Evolutionary conservation across 1,140 invertebrate genomes (phyloP), one percentile per base, ranked within the genome.

Genomic region (Drosophila guanche): DNA sequence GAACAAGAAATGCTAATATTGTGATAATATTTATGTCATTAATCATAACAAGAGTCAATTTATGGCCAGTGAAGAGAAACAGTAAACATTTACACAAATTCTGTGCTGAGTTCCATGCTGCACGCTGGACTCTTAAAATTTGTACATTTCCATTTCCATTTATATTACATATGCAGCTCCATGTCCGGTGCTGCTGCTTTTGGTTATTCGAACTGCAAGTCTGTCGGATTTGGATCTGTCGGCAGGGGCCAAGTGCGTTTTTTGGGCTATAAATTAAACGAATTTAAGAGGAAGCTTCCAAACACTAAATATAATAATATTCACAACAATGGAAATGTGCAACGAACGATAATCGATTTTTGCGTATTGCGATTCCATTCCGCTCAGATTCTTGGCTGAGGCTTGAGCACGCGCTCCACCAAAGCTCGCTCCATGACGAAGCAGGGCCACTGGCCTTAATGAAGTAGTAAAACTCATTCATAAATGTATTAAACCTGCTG

Each of bases 401-500:
- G 67, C 54, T 72, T 43, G 59, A 72, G 76, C 73, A 74, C 63
- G 70, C 81, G 79, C 46, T 68, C 53, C 58, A 41, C 27, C 40
- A 14, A 25, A 5, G 29, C 42, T 42, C 57, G 52, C 57, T 66
- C 48, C 54, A 58, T 75, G 66, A 60, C 63, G 68, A 61, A 48
- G 56, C 61, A 70, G 66, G 66, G 58, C 73, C 63, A 65, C 29
- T 54, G 22, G 54, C 62, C 90, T 91, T 91, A 91, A 91, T 90
- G 86, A 91, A 90, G 90, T 91, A 91, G 90, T 91, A 91, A 90
- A 91, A 89, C 77, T 81, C 90, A 91, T 91, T 91, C 90, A 91
- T 90, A 90, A 91, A 91, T 68, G 66, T 76, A 79, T 80, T 79
- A 79, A 89, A 78, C 41, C 65, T 56, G 79, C 72, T 59, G 75